Conservation (phyloP, 2,113 vertebrate genomes). For the Chloroceryle aenea region DNA sequence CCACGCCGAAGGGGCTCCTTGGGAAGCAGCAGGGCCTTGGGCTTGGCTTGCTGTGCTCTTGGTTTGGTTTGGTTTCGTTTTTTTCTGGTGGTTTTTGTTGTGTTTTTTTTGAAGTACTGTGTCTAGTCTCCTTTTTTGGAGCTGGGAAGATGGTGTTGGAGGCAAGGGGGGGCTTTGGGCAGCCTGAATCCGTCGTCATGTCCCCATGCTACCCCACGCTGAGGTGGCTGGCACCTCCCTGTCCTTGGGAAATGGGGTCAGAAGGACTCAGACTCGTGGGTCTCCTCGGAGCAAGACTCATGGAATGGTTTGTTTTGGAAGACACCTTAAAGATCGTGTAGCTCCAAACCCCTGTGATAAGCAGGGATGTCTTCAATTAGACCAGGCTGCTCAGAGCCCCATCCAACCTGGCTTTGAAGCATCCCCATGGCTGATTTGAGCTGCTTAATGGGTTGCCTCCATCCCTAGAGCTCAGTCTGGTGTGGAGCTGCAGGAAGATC, state of each 20-base stretch:
- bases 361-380: neutral
- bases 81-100: neutral
- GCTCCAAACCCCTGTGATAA: neutral
- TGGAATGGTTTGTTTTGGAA: neutral
- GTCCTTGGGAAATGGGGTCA: rapidly evolving
- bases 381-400: neutral
- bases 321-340: neutral
- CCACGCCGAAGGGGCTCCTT: neutral
- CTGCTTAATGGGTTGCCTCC: rapidly evolving
- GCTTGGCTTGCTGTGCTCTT: rapidly evolving
- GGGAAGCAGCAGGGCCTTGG: neutral
- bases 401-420: neutral
- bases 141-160: neutral
- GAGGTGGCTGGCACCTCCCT: rapidly evolving
- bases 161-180: rapidly evolving
- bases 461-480: rapidly evolving
- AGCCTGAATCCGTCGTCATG: rapidly evolving
- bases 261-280: rapidly evolving
- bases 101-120: rapidly evolving
- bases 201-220: rapidly evolving
- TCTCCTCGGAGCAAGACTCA: neutral
- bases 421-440: rapidly evolving
- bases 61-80: too few species aligned
- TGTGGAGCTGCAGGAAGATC: neutral
- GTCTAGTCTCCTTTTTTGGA: slow-evolving; percentile 45